Base-by-base conservation (phyloP, 2,888 invertebrate species). In the Crematogaster levior region DNA sequence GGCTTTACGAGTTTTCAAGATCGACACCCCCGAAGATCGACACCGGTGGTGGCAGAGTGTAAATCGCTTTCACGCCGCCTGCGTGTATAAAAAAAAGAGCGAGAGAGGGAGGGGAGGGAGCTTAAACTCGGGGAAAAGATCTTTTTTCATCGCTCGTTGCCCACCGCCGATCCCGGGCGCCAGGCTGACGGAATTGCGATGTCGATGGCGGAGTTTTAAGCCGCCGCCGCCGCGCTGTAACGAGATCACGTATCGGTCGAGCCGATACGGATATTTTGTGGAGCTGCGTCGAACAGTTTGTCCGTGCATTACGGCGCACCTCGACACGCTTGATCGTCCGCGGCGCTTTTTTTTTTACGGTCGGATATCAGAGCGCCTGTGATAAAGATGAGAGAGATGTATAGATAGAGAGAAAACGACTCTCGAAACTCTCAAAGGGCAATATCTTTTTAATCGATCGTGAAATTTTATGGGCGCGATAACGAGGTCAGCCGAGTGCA, bases 1-100 rank as follows among this genome's bases (percentile, higher is more conserved):
- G 92, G 91, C 90, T 94, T 94, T 94, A 94, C 94, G 94, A 93
- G 92, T 92, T 93, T 92, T 91, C 91, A 90, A 93, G 92, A 93
- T 92, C 90, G 89, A 89, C 88, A 82, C 88, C 84, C 80, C 63
- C 73, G 70, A 72, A 74, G 82, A 84, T 75, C 53, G 79, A 63
- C 65, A 77, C 65, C 48, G 51, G 53, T 61, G 51, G 43, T 63
- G 70, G 70, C 30, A 75, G 84, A 75, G 77, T 56, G 61, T 58
- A 84, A 81, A 80, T 66, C 53, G 73, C 75, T 89, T 86, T 81
- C 77, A 43, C 70, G 68, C 21, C 70, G 56, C 40, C 34, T 51
- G 30, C 37, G 48, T 37, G 37, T 46, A 37, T 80, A 63, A 34
- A 83, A 83, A 83, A 80, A 80, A 60, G 27, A 15, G 30, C 12